Evolutionary conservation across 2,113 vertebrate species (phyloP).

Genomic region (Abramis brama): DNA sequence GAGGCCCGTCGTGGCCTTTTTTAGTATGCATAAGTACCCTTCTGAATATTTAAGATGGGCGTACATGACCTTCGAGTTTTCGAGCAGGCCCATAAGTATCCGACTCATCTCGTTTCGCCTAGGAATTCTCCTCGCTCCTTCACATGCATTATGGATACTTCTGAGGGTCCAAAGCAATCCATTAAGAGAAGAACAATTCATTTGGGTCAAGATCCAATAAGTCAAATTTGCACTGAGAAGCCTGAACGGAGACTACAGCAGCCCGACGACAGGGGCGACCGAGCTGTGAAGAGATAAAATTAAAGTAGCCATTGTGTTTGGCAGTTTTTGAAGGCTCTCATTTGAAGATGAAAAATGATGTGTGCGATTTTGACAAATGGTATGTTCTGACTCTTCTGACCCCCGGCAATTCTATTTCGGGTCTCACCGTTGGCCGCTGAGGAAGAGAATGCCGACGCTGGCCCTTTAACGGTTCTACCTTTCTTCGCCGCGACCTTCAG

Average conservation of each 20-base stretch:
- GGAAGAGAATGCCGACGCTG: slow-evolving; percentile 67
- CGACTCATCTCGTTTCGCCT: slow-evolving; percentile 32
- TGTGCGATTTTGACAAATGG: slow-evolving; percentile 83
- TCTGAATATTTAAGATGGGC: slow-evolving; percentile 52
- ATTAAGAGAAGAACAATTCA: slow-evolving; percentile 59
- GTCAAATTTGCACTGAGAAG: slow-evolving; percentile 57
- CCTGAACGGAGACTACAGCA: slow-evolving; percentile 60
- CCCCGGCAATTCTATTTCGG: slow-evolving; percentile 77
- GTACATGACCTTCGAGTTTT: slow-evolving; percentile 44
- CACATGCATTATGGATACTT: slow-evolving; percentile 52
- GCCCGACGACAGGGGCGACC: slow-evolving; percentile 62
- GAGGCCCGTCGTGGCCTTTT: slow-evolving; percentile 14
- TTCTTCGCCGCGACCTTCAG: slow-evolving; percentile 82
- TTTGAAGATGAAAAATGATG: slow-evolving; percentile 84
- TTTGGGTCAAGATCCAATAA: slow-evolving; percentile 62
- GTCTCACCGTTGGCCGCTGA: slow-evolving; percentile 65
- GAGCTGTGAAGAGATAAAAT: slow-evolving; percentile 74
- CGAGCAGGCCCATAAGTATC: slow-evolving; percentile 25
- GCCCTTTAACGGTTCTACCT: slow-evolving; percentile 79
- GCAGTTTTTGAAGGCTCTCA: slow-evolving; percentile 79
- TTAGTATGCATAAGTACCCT: slow-evolving; percentile 31
- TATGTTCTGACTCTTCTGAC: slow-evolving; percentile 82
- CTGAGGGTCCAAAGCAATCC: slow-evolving; percentile 43
- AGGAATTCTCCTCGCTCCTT: slow-evolving; percentile 38
- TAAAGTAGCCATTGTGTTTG: slow-evolving; percentile 79